Conservation (phyloP, 2,888 invertebrate species). For the Plagodis pulveraria region DNA sequence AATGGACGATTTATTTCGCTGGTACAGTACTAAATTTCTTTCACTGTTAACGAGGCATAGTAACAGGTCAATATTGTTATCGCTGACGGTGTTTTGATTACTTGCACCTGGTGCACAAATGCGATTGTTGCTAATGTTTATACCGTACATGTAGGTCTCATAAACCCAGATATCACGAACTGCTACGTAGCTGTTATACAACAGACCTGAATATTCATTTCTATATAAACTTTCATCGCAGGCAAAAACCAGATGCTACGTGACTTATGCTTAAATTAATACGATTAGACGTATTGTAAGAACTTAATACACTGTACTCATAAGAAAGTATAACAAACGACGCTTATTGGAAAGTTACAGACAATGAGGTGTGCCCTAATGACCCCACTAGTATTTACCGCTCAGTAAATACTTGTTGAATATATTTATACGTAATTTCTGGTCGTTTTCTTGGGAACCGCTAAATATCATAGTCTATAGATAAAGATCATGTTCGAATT, state of each 20-base stretch:
- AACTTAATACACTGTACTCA: conserved; percentile 3
- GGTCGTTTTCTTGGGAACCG: conserved; percentile 2
- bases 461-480: conserved; percentile 27
- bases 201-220: conserved; percentile 37
- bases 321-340: conserved; percentile 7
- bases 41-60: conserved; percentile 36
- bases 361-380: conserved; percentile 50
- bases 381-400: conserved; percentile 43
- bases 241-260: conserved; percentile 24
- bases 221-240: conserved; percentile 33
- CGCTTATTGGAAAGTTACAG: conserved; percentile 50
- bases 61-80: conserved; percentile 49
- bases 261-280: conserved; percentile 21
- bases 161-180: conserved; percentile 55
- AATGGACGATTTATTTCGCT: too few species aligned
- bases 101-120: conserved; percentile 63
- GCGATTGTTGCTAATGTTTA: conserved; percentile 53
- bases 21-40: not conserved
- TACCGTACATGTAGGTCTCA: conserved; percentile 36
- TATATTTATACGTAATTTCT: conserved; percentile 6
- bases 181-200: conserved; percentile 53
- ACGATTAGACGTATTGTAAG: conserved; percentile 10
- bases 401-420: conserved; percentile 13
- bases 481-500: conserved; percentile 27
- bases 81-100: conserved; percentile 58